phyloP scores from a whole-genome alignment of 1,140 invertebrate species.

The Trichonephila clavata region DNA sequence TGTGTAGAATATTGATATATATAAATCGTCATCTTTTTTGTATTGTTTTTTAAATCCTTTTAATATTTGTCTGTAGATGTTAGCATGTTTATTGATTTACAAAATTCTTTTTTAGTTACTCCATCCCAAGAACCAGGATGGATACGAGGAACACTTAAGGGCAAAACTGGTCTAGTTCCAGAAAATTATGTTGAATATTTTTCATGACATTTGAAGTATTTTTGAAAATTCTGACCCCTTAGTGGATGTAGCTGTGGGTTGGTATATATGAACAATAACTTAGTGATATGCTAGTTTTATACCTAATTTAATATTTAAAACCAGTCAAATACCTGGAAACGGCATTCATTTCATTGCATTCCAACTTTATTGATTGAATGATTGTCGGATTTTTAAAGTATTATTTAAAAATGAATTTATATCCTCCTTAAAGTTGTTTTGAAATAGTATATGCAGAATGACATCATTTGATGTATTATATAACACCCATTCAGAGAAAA shows the following conservation, averaged over 20 bases:
- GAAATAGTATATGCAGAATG: not conserved
- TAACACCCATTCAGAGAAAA: not conserved
- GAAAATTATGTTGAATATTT: constrained; percentile 96
- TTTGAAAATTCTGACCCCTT: not conserved
- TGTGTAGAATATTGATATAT: too few relatives aligned
- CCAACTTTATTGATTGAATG: not conserved
- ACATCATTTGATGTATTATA: not conserved
- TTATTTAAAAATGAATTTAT: constrained; percentile 46
- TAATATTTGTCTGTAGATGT: too few relatives aligned
- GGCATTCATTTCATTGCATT: constrained; percentile 1
- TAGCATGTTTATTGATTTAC: not conserved
- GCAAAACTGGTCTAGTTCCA: constrained; percentile 95
- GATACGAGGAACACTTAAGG: constrained; percentile 96
- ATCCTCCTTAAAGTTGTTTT: not conserved
- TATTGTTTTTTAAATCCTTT: too few relatives aligned
- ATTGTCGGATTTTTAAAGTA: not conserved
- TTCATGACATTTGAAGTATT: constrained; percentile 42
- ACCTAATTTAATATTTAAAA: constrained; percentile 15
- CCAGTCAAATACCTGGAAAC: not conserved
- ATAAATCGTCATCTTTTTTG: too few relatives aligned
- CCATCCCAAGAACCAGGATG: constrained; percentile 96
- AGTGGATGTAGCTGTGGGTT: constrained; percentile 3
- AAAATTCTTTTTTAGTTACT: constrained; percentile 86
- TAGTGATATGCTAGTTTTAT: constrained; percentile 6
- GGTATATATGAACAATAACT: not conserved